phyloP scores from a whole-genome alignment of 2,797 vertebrate genomes.

The Loris lydekkerianus region DNA sequence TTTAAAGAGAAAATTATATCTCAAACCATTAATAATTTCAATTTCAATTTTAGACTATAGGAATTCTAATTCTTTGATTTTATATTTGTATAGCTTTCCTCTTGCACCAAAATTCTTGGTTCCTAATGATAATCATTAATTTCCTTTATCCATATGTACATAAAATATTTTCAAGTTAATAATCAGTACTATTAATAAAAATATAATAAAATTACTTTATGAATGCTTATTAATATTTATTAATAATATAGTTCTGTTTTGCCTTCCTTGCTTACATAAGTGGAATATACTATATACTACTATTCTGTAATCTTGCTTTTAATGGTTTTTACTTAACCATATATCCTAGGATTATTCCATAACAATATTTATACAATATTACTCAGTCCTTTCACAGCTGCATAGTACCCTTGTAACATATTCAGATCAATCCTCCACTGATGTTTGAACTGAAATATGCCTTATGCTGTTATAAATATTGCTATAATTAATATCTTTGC shows the following conservation, averaged over 20 bases:
- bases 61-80: constrained; percentile 30
- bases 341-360: background rate
- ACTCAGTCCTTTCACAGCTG: background rate
- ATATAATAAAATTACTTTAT: background rate
- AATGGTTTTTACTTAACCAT: background rate
- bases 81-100: constrained; percentile 19
- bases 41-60: background rate
- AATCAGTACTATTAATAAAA: background rate
- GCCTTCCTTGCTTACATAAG: background rate
- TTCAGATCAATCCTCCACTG: background rate
- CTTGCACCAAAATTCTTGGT: background rate
- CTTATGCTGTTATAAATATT: background rate
- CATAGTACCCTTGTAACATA: background rate
- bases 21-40: background rate
- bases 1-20: constrained; percentile 21
- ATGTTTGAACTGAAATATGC: background rate
- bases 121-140: background rate
- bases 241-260: background rate
- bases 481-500: background rate
- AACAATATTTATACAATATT: background rate
- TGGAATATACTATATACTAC: background rate
- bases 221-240: background rate
- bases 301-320: background rate
- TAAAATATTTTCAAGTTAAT: constrained; percentile 14
- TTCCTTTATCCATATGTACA: background rate